These are phyloP conservation scores for Antechinus stuartii DNA, from an alignment of 2,113 vertebrate species.

Conservation along the genomic window DNA sequence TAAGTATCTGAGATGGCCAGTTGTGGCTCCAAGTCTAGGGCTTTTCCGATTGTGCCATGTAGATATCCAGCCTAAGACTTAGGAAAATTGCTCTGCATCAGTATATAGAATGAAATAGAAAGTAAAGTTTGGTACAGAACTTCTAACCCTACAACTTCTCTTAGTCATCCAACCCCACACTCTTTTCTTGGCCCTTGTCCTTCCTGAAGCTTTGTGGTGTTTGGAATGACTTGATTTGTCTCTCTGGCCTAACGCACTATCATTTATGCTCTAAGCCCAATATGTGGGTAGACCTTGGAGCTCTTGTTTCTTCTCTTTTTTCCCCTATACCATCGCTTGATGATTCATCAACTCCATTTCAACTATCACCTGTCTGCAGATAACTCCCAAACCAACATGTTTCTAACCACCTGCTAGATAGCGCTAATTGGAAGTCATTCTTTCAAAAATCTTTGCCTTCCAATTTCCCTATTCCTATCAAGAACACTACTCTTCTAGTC, in stretches of 20 bases:
- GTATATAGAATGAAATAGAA: neutral
- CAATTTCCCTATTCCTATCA: neutral
- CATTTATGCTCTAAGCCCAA: neutral
- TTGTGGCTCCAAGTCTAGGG: neutral
- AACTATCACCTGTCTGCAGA: conserved; percentile 1
- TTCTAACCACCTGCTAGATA: neutral
- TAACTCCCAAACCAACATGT: conserved; percentile 2
- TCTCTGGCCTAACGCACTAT: neutral
- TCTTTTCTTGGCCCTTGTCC: neutral
- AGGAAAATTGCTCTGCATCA: neutral
- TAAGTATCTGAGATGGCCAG: neutral
- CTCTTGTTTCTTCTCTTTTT: neutral
- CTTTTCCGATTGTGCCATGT: neutral
- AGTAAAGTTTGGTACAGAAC: neutral
- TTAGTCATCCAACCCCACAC: neutral
- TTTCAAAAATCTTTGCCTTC: neutral
- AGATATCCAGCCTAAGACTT: neutral
- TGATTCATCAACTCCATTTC: conserved; percentile 32
- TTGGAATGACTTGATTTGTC: neutral
- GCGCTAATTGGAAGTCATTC: neutral
- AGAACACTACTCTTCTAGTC: neutral
- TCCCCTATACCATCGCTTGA: neutral
- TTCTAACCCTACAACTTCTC: neutral
- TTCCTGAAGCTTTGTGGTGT: too few species aligned
- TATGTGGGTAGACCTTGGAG: neutral